phyloP scores from a whole-genome alignment of 2,797 vertebrate genomes.

The Sebastes iracundus region DNA sequence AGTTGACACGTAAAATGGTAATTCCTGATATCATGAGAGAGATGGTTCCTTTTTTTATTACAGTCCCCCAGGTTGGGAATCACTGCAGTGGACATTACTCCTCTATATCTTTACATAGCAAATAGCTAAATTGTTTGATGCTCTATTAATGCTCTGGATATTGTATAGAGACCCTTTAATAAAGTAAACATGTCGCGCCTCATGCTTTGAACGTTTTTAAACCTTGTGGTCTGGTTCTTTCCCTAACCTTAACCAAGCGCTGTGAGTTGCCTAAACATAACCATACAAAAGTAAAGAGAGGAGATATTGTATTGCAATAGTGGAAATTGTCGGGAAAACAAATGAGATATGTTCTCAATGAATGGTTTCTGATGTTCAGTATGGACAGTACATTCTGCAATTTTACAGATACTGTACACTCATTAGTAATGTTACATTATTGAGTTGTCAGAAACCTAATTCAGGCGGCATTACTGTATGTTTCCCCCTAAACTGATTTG shows the following conservation, averaged over 20 bases:
- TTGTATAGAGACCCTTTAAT: too few species aligned
- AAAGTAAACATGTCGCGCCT: background rate
- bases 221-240: background rate
- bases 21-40: background rate
- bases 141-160: too few species aligned
- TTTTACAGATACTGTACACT: background rate
- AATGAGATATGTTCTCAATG: background rate
- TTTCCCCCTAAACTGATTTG: background rate
- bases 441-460: background rate
- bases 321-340: background rate
- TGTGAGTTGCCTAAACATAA: background rate
- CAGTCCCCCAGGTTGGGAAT: too few species aligned
- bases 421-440: background rate
- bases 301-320: background rate
- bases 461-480: background rate
- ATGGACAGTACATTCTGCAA: background rate
- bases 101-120: too few species aligned
- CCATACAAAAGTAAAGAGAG: background rate
- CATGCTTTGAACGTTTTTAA: background rate
- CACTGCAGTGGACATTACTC: too few species aligned
- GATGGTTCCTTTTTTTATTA: background rate
- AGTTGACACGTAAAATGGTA: background rate
- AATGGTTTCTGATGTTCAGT: background rate
- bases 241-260: background rate
- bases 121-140: too few species aligned